These are phyloP conservation scores for Achatina immaculata DNA, from an alignment of 1,140 invertebrate species.

Conservation along the genomic window DNA sequence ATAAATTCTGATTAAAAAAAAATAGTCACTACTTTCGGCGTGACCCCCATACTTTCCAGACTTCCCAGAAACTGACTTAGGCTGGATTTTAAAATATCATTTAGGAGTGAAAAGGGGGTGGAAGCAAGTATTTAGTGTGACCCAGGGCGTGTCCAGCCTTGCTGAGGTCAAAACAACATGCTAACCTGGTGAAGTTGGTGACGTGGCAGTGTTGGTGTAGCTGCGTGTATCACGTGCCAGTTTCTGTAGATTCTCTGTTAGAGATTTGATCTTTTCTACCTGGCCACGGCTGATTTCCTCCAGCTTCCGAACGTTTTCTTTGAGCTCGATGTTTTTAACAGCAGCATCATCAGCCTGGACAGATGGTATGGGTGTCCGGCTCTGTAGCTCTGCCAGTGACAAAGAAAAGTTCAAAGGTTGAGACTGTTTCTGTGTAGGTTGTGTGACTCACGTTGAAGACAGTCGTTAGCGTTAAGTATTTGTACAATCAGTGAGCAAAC, in stretches of 20 bases:
- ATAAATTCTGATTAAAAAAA: too few relatives aligned
- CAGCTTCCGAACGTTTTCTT: constrained; percentile 50
- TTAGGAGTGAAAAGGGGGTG: too few relatives aligned
- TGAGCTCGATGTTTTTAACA: constrained; percentile 58
- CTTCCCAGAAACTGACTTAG: too few relatives aligned
- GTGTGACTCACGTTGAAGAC: constrained; percentile 9
- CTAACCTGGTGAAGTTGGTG: constrained; percentile 21
- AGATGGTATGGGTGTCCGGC: constrained; percentile 37
- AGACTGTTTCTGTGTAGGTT: background rate
- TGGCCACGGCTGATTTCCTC: constrained; percentile 63
- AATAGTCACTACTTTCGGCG: too few relatives aligned
- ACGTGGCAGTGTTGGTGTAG: constrained; percentile 21
- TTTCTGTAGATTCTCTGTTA: constrained; percentile 48
- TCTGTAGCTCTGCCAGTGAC: constrained; percentile 18
- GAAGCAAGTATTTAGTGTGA: too few relatives aligned
- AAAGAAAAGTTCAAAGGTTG: background rate
- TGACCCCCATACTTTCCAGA: too few relatives aligned
- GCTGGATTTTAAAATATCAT: too few relatives aligned
- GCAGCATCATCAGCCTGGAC: constrained; percentile 59
- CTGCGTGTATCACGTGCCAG: constrained; percentile 39
- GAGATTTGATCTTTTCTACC: constrained; percentile 75
- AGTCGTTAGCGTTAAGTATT: too few relatives aligned
- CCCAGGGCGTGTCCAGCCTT: too few relatives aligned
- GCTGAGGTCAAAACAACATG: too few relatives aligned
- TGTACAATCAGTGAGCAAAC: too few relatives aligned